Conservation (phyloP, 2,888 invertebrate species). For the Cerastis leucographa region DNA sequence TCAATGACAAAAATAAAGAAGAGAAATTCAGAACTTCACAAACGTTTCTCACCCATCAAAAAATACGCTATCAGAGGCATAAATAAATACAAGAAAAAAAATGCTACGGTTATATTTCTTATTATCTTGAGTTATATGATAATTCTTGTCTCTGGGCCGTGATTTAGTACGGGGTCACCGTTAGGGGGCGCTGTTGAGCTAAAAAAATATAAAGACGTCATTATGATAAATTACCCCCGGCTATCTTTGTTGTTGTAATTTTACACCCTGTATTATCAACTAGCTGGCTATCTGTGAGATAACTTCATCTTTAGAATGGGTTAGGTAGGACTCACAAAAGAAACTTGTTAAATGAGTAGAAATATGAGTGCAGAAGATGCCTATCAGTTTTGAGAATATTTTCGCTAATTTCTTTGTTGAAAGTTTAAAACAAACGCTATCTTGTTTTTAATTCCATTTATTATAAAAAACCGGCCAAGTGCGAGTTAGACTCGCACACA, state of each 20-base stretch:
- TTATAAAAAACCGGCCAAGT: no score
- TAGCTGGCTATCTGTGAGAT: constrained; percentile 45
- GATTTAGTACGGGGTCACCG: constrained; percentile 85
- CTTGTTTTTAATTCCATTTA: not conserved
- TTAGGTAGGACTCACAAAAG: not conserved
- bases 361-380: not conserved
- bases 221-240: constrained; percentile 83
- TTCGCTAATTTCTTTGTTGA: not conserved
- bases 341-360: not conserved
- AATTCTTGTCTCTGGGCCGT: constrained; percentile 82
- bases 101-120: constrained; percentile 73
- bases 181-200: constrained; percentile 72
- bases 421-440: not conserved
- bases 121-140: constrained; percentile 88
- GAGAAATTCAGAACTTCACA: not conserved
- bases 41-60: not conserved
- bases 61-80: constrained; percentile 49
- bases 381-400: not conserved
- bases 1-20: not conserved
- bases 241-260: constrained; percentile 72
- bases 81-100: constrained; percentile 63
- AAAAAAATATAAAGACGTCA: constrained; percentile 80
- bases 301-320: constrained; percentile 28
- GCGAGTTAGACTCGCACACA: no score
- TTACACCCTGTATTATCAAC: constrained; percentile 70